Percentiles rank a stretch among this genome's conserved stretches.
These are phyloP conservation scores for Delichon dasypus DNA, from an alignment of 2,797 vertebrate species.

Conservation along the genomic window DNA sequence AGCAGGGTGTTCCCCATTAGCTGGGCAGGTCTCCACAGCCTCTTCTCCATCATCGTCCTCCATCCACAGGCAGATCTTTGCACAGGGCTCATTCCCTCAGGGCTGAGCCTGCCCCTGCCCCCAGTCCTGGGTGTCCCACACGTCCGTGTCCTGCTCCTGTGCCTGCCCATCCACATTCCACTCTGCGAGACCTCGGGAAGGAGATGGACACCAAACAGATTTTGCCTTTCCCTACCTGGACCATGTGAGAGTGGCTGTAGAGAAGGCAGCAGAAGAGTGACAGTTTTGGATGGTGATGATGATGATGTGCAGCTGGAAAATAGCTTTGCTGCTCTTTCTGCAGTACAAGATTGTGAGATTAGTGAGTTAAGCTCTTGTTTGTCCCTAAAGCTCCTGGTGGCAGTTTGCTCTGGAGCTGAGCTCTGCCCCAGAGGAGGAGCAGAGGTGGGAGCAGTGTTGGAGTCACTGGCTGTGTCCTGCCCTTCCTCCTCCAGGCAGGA, in stretches of 20 bases:
- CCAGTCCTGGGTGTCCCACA: not conserved
- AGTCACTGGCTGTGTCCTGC: not conserved
- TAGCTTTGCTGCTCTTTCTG: not conserved
- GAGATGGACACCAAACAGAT: not conserved
- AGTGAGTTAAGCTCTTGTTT: not conserved
- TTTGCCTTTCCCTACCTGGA: not conserved
- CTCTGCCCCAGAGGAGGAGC: not conserved
- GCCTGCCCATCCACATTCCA: not conserved
- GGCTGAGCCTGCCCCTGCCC: not conserved
- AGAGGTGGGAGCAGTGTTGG: not conserved
- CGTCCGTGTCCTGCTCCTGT: not conserved
- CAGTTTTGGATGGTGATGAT: not conserved
- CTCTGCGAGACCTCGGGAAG: not conserved
- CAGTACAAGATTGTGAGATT: not conserved
- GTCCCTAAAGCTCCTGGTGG: not conserved
- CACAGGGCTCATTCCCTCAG: not conserved
- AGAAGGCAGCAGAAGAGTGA: not conserved
- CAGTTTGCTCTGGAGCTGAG: not conserved
- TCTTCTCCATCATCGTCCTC: not conserved
- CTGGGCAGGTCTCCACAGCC: not conserved
- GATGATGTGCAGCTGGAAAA: not conserved
- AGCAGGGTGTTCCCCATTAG: not conserved
- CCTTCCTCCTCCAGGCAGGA: not conserved
- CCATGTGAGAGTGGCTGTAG: not conserved
- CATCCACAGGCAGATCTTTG: not conserved